phyloP scores from a whole-genome alignment of 2,797 vertebrate genomes.

The Megaceryle alcyon region DNA sequence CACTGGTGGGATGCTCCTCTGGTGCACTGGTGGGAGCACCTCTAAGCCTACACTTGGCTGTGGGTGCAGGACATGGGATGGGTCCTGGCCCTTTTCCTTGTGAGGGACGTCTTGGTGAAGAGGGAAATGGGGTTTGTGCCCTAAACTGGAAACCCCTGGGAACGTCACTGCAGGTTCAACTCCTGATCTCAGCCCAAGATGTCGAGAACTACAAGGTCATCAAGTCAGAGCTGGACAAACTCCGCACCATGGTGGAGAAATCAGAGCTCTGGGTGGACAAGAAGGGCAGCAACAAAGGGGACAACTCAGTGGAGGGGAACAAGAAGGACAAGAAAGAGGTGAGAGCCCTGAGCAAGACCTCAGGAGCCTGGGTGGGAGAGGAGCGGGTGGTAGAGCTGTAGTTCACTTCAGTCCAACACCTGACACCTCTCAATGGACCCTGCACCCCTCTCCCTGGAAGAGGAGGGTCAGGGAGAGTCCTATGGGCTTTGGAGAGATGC shows the following conservation, averaged over 20 bases:
- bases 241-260: constrained; percentile 95
- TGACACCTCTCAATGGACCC: accelerated
- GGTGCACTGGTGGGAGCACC: background rate
- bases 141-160: background rate
- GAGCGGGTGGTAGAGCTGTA: background rate
- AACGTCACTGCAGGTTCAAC: constrained; percentile 86
- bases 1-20: background rate
- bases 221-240: constrained; percentile 91
- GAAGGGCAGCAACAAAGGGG: constrained; percentile 83
- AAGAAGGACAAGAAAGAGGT: constrained; percentile 90
- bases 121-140: background rate
- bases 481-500: background rate
- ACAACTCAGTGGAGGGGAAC: constrained; percentile 80
- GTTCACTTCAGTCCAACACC: background rate
- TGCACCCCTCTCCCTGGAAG: background rate
- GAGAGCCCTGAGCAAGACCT: background rate
- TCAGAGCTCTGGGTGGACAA: constrained; percentile 98
- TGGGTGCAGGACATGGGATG: accelerated
- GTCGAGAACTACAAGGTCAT: constrained; percentile 98
- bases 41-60: accelerated
- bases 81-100: background rate
- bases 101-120: background rate
- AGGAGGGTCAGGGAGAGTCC: background rate
- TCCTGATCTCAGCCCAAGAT: constrained; percentile 93
- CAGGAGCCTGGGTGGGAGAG: accelerated